A percentile compares a stretch with the other conserved stretches of the same genome.
phyloP scores from a whole-genome alignment of 2,797 vertebrate genomes.

The Pangasius sanitwongsei region DNA sequence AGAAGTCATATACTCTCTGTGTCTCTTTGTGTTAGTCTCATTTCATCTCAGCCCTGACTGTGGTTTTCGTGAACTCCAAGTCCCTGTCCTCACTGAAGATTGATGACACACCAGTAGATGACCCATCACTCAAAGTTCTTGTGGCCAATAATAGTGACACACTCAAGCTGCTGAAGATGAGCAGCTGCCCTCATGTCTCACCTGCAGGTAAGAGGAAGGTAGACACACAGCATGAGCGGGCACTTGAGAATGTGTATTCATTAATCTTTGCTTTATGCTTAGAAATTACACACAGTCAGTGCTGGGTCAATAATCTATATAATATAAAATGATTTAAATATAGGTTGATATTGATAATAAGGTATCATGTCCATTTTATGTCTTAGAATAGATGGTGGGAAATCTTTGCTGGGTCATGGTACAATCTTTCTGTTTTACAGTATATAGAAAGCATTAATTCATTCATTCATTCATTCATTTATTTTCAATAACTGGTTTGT shows the following conservation, averaged over 20 bases:
- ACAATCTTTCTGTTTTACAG: not conserved
- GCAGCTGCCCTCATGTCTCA: slow-evolving; percentile 81
- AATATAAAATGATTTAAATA: not conserved
- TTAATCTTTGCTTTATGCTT: not conserved
- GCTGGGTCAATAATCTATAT: not conserved
- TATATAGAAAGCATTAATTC: not conserved
- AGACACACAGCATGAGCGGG: not conserved
- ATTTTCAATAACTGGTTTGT: not conserved
- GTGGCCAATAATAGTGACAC: slow-evolving; percentile 99
- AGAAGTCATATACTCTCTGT: slow-evolving; percentile 82
- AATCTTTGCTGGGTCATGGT: not conserved
- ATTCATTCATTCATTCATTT: not conserved
- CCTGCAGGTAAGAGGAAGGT: slow-evolving; percentile 51
- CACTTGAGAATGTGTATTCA: not conserved
- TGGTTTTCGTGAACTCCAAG: slow-evolving; percentile 99
- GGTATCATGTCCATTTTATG: not conserved
- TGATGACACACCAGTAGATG: slow-evolving; percentile 96
- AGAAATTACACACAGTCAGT: not conserved
- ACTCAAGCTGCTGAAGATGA: slow-evolving; percentile 95
- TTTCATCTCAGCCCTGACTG: slow-evolving; percentile 97
- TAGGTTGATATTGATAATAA: not conserved
- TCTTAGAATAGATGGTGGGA: not conserved
- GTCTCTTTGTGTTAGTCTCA: slow-evolving; percentile 91
- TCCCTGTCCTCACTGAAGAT: slow-evolving; percentile 97
- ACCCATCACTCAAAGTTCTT: slow-evolving; percentile 85